Base-by-base conservation (phyloP, 2,888 invertebrate genomes). In the Zootermopsis nevadensis region DNA sequence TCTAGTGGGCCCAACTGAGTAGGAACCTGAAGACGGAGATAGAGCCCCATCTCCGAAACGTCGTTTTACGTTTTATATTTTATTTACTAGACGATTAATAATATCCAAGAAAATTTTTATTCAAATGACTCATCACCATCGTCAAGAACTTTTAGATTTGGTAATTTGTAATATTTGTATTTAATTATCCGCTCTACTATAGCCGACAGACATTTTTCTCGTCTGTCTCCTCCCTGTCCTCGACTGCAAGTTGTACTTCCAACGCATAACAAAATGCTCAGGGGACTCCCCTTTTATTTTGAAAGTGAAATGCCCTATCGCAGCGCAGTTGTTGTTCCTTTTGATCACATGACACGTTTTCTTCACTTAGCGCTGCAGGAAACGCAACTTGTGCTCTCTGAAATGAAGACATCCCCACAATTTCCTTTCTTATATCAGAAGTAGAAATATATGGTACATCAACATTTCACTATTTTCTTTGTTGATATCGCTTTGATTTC, bases 321-420 rank as follows among this genome's bases (percentile, higher is more conserved):
- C 38, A 22, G 33, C 24, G 74, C 74, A 12, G 4, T 38, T 24
- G n/a, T 42, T 74, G 38, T n/a, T 74, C n/a, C 33, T 74, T n/a
- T 74, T 74, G 31, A 74, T 74, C 35, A 74, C 38, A 74, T 74
- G 74, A 74, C 74, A 74, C 74, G 74, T 74, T 74, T 38, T 74
- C 38, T 60, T 60, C n/a, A 60, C 60, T 7, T 15, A n/a, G 60
- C n/a, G 27, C 27, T n/a, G 74, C 15, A 69, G 15, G 69, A 22
- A 33, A 69, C 33, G 22, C 19, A 74, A 74, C 35, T 74, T 74
- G 74, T 38, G 74, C 74, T 42, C 38, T 74, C 38, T 74, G 35
- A 74, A 74, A 74, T 74, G 42, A 74, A 74, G 74, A n/a, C 74
- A 1, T 27, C 24, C 15, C 74, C 74, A 31, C 22, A 66, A 2